Evolutionary conservation across 2,888 invertebrate genomes (phyloP), one percentile per base, ranked within the genome.

Genomic region (Phymatocera aterrima): DNA sequence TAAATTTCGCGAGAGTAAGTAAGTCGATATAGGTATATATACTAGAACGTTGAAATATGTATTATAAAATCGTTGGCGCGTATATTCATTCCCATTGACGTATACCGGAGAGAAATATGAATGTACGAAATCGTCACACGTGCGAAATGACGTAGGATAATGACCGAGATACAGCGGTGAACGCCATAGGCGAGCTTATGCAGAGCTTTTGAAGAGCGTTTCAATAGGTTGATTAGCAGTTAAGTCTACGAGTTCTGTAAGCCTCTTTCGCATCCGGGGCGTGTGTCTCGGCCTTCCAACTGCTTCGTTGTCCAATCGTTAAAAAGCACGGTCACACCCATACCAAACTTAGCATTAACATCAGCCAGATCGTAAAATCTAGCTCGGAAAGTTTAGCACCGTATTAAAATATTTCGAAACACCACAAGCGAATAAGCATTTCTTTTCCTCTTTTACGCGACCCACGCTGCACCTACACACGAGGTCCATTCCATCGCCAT

Each of bases 241-340:
- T 60, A 60, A 60, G 60, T 57, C 57, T 60, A 40, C 57, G 75
- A 75, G 60, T 18, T 75, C 43, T 12, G 75, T 60, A 75, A 60
- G 57, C 75, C 75, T 75, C 75, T 75, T 57, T 40, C 28, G 60
- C 43, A 57, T 75, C 75, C 75, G 75, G 57, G 75, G 75, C 54
- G 75, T 72, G 72, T 72, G 72, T 72, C 48, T 72, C 51, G 34
- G 51, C 72, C 72, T 72, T 72, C 72, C 72, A 72, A 48, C 72
- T n/a, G 34, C 34, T 72, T 34, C 51, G 72, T 72, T 72, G 72
- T 72, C 75, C 75, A 75, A 75, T 75, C 54, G 75, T 75, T 75
- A 75, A 75, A 75, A 75, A 75, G 75, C 75, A 60, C 57, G 75
- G 60, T 75, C 43, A 60, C 75, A 54, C 75, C 75, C 54, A 57